A percentile compares a stretch with the other conserved stretches of the same genome.
Conservation (phyloP, 2,797 vertebrate species). For the Coluber constrictor region DNA sequence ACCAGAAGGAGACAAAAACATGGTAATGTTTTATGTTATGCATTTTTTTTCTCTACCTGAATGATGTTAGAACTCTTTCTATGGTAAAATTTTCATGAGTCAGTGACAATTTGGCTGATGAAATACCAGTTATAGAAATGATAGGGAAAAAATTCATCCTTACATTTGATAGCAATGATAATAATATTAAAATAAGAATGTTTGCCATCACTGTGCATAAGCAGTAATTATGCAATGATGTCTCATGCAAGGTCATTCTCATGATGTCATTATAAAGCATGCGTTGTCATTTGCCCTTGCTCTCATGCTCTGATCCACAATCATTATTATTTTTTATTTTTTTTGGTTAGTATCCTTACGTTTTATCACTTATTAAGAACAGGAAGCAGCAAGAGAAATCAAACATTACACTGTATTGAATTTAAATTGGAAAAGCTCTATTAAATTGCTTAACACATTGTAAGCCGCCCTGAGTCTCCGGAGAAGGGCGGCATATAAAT, state of each 20-base stretch:
- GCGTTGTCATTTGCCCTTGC: not conserved
- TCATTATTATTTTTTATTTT: not conserved
- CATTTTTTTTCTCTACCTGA: not conserved
- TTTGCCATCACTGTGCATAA: not conserved
- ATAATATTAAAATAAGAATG: not conserved
- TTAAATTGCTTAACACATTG: not conserved
- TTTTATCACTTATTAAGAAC: not conserved
- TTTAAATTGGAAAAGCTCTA: not conserved
- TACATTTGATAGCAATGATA: not conserved
- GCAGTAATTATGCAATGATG: not conserved
- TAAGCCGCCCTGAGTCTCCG: no score
- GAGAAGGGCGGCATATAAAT: no score
- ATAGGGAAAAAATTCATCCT: not conserved
- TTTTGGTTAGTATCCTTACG: not conserved
- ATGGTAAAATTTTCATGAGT: not conserved
- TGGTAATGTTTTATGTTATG: not conserved
- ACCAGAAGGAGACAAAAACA: slow-evolving; percentile 38
- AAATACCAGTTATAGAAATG: not conserved
- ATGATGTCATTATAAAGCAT: not conserved
- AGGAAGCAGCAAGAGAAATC: not conserved
- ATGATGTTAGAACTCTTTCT: not conserved
- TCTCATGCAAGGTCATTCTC: not conserved
- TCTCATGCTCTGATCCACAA: not conserved
- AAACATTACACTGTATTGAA: not conserved
- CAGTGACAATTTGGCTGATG: not conserved